Base-by-base conservation (phyloP, 1,140 invertebrate genomes). In the Oreohelix idahoensis region DNA sequence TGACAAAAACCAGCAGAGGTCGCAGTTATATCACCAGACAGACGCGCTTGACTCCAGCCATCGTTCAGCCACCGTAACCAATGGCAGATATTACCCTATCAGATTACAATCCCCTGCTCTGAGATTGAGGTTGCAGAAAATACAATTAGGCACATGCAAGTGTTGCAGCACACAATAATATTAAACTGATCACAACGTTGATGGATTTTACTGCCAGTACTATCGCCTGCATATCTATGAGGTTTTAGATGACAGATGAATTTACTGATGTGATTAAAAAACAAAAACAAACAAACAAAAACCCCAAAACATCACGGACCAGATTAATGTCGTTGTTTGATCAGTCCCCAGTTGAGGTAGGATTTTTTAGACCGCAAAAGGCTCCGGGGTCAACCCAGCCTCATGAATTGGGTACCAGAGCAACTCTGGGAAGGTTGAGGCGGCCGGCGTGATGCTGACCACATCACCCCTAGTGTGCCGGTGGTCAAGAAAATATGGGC, bases 201-300 rank as follows among this genome's bases (percentile, higher is more conserved):
- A 66, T 29, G 63, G 17, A 17, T 35, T 8, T 35, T 66, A 32
- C 63, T 32, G 63, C 20, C 63, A 32, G n/a, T 32, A 32, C 63
- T 32, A 66, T 66, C 63, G 5, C 32, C 63, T 29, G 63, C 63
- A 66, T 66, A 66, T 66, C 63, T 66, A 66, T 66, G 5, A 66
- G 53, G 29, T 23, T 8, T 4, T 5, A 66, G n/a, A 66, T 66
- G 63, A 66, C 29, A n/a, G 29, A 66, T 66, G 63, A 5, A 35
- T 66, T 66, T 35, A 66, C 8, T 35, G 29, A 32, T 13, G n/a
- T 35, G 29, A 11, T 66, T 29, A 1, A 32, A 32, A 45, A 45
- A n/a, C n/a, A n/a, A n/a, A n/a, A n/a, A n/a, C n/a, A n/a, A n/a
- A n/a, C n/a, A n/a, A n/a, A n/a, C n/a, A n/a, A n/a, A n/a, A n/a